Evolutionary conservation across 2,113 vertebrate genomes (phyloP).

Genomic region (Lampris megalopsis): DNA sequence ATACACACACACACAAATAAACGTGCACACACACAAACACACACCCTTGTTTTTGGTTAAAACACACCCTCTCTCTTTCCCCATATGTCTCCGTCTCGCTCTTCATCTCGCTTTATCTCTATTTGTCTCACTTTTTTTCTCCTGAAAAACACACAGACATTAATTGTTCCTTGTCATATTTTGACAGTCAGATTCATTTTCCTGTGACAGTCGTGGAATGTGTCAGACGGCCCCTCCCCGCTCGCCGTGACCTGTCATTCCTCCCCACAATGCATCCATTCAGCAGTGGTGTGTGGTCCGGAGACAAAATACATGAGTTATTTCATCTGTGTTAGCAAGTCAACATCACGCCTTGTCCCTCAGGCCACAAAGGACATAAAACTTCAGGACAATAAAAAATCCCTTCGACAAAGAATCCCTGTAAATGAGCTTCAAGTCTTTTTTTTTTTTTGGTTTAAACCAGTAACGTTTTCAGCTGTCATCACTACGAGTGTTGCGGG

Average conservation of each 20-base stretch:
- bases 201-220: conserved; percentile 25
- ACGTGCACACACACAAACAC: too few relatives aligned
- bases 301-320: background rate
- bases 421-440: background rate
- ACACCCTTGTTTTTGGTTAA: too few relatives aligned
- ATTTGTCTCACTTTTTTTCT: background rate
- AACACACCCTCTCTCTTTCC: background rate
- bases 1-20: too few relatives aligned
- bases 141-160: background rate
- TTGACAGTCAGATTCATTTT: conserved; percentile 20
- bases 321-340: background rate
- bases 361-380: conserved; percentile 19
- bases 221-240: conserved; percentile 34
- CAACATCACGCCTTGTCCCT: conserved; percentile 31
- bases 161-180: conserved; percentile 4
- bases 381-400: background rate
- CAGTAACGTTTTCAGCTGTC: background rate
- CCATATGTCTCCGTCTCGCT: background rate
- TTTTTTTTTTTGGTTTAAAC: background rate
- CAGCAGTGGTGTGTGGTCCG: conserved; percentile 54
- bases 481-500: background rate
- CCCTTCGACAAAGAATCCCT: background rate
- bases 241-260: background rate
- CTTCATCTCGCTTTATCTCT: background rate
- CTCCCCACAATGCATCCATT: background rate